Evolutionary conservation across 2,113 vertebrate species (phyloP).

Genomic region (Pitta sordida): DNA sequence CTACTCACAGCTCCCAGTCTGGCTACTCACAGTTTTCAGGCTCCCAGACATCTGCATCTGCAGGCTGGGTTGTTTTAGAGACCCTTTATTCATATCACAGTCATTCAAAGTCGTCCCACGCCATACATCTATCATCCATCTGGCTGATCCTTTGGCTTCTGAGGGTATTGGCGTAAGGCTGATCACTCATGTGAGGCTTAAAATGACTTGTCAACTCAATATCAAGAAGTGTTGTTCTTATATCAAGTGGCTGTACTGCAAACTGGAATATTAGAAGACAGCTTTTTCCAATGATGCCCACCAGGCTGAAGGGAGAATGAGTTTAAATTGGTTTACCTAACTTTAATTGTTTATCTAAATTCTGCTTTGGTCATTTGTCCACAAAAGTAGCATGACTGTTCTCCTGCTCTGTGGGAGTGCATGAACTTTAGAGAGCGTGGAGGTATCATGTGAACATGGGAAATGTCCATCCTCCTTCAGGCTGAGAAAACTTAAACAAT

Average conservation of each 20-base stretch:
- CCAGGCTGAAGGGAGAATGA: background rate
- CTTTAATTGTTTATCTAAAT: background rate
- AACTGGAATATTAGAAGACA: background rate
- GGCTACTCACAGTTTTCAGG: background rate
- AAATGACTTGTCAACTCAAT: background rate
- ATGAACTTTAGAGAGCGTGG: background rate
- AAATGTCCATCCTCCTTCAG: background rate
- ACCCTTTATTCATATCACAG: background rate
- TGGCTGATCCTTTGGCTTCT: background rate
- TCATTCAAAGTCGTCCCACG: background rate
- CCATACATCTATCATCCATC: accelerated
- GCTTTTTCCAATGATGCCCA: background rate
- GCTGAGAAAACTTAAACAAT: background rate
- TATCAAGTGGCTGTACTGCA: background rate
- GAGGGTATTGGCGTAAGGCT: too few species aligned
- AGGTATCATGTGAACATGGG: background rate
- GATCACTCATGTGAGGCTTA: background rate
- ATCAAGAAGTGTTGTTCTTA: background rate
- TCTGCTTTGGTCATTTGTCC: background rate
- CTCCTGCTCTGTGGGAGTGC: background rate
- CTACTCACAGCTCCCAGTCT: background rate
- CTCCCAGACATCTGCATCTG: background rate
- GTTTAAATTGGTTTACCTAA: background rate
- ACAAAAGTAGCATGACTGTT: background rate
- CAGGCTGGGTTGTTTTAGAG: background rate